A percentile compares a stretch with the other conserved stretches of the same genome.
These are phyloP conservation scores for Rhyacophila evoluta DNA, from an alignment of 2,888 invertebrate species.

Conservation along the genomic window DNA sequence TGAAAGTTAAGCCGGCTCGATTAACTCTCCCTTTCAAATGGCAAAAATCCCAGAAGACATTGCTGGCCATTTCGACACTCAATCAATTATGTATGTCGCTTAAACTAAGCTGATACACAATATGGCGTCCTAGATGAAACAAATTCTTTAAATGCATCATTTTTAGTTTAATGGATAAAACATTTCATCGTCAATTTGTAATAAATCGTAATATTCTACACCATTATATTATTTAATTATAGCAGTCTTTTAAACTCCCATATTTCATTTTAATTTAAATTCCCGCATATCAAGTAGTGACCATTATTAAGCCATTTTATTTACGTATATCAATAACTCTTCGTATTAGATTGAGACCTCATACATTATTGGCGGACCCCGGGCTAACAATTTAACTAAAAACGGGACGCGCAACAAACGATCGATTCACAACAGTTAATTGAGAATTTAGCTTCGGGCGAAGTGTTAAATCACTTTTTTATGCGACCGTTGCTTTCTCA, in stretches of 20 bases:
- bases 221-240: too few relatives aligned
- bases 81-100: too few relatives aligned
- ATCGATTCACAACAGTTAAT: conserved; percentile 3
- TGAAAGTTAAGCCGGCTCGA: too few relatives aligned
- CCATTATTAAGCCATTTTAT: conserved; percentile 5
- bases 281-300: not conserved
- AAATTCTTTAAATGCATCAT: too few relatives aligned
- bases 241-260: not conserved
- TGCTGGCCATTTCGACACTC: too few relatives aligned
- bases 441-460: not conserved
- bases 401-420: not conserved
- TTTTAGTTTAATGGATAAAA: too few relatives aligned
- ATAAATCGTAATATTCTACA: too few relatives aligned
- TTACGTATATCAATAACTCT: not conserved
- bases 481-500: not conserved
- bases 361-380: not conserved
- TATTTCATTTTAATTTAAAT: conserved; percentile 10
- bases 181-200: too few relatives aligned
- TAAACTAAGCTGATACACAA: too few relatives aligned
- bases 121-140: too few relatives aligned
- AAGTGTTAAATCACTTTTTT: conserved; percentile 11
- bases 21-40: too few relatives aligned
- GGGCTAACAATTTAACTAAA: conserved; percentile 16
- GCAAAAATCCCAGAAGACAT: too few relatives aligned
- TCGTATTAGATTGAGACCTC: conserved; percentile 11